Evolutionary conservation across 92 coral and sea anemone species (phyloP).

Genomic region (Galaxea fascicularis): DNA sequence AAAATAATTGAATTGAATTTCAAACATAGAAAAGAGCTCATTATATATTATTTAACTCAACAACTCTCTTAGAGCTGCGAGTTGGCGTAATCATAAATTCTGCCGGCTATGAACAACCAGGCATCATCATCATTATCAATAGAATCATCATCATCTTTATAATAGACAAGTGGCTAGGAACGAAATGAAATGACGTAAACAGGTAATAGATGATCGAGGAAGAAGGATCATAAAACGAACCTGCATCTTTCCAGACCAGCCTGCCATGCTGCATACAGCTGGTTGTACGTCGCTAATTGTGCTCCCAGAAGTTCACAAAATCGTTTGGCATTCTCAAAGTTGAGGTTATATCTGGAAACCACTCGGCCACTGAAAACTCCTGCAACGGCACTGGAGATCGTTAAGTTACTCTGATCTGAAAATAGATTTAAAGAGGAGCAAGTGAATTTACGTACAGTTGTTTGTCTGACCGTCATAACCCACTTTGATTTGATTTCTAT

Average conservation of each 20-base stretch:
- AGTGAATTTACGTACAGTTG: no score
- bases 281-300: slow-evolving; percentile 20
- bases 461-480: no score
- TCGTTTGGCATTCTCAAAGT: slow-evolving; percentile 25
- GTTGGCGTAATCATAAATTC: no score
- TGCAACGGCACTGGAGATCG: neutral
- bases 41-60: no score
- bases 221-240: neutral
- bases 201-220: neutral
- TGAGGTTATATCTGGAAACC: neutral
- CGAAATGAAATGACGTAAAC: neutral
- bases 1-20: no score
- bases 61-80: no score
- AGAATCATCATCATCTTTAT: no score
- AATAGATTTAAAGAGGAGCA: neutral
- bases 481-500: no score
- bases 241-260: neutral
- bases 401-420: neutral
- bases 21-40: no score
- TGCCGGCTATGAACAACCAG: no score
- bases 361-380: neutral
- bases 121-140: no score
- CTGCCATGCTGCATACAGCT: slow-evolving; percentile 31
- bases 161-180: no score
- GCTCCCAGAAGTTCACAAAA: slow-evolving; percentile 19